Percentiles rank a stretch among this genome's conserved stretches.
phyloP scores from a whole-genome alignment of 2,113 vertebrate genomes.

The Isurus oxyrinchus region DNA sequence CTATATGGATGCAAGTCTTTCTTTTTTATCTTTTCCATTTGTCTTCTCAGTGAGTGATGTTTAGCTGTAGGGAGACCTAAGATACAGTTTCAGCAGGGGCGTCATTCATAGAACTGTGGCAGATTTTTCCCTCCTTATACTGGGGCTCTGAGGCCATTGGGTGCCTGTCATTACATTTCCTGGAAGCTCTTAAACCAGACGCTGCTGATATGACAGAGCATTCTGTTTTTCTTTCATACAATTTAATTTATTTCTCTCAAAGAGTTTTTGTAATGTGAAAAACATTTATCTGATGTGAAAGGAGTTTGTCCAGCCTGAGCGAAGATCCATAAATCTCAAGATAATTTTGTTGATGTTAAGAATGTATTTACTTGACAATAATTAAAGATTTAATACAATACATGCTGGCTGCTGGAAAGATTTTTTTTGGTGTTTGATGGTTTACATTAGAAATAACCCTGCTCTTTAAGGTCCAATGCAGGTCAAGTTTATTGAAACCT shows the following conservation, averaged over 20 bases:
- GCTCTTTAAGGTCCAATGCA: background rate
- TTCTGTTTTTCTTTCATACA: background rate
- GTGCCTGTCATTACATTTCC: too few species aligned
- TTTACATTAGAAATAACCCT: background rate
- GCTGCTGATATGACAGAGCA: background rate
- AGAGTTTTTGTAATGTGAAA: background rate
- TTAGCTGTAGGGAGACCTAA: background rate
- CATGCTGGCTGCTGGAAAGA: background rate
- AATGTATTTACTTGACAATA: background rate
- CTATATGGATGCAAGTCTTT: background rate
- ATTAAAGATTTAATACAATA: background rate
- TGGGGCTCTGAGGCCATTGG: background rate
- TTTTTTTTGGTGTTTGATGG: background rate
- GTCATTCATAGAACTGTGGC: background rate
- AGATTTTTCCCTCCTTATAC: background rate
- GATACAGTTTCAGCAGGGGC: background rate
- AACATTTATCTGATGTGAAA: background rate
- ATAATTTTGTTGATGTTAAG: background rate
- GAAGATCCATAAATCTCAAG: background rate
- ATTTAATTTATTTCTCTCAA: background rate
- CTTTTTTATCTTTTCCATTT: background rate
- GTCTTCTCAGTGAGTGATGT: background rate
- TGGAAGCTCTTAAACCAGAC: background rate
- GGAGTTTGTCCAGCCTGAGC: background rate
- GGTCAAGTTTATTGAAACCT: background rate